These are phyloP conservation scores for Drosophila parabipectinata DNA, from an alignment of 1,140 invertebrate species.

Conservation along the genomic window DNA sequence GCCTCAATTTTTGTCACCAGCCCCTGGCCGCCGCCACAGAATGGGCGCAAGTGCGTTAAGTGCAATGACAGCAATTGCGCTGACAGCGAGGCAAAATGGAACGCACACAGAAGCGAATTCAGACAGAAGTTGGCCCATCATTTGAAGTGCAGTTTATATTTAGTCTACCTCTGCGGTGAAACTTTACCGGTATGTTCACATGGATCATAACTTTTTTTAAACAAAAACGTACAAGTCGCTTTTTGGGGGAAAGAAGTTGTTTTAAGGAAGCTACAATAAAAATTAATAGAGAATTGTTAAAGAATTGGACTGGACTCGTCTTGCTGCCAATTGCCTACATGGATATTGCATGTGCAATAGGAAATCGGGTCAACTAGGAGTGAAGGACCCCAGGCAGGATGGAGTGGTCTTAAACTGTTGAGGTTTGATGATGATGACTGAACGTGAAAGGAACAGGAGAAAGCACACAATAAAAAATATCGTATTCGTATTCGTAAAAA, in stretches of 20 bases:
- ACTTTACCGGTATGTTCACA: background rate
- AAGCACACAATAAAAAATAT: background rate
- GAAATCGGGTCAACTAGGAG: slow-evolving; percentile 65
- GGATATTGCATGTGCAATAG: slow-evolving; percentile 32
- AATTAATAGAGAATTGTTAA: background rate
- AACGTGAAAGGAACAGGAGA: background rate
- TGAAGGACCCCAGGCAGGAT: slow-evolving; percentile 25
- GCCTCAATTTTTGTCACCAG: background rate
- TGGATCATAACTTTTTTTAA: background rate
- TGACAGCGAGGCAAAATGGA: slow-evolving; percentile 72
- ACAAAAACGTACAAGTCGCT: background rate
- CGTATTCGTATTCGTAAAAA: no score
- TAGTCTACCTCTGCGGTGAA: slow-evolving; percentile 42
- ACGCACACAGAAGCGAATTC: slow-evolving; percentile 33
- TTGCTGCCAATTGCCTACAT: no score
- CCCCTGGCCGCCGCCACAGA: slow-evolving; percentile 4
- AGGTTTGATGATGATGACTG: background rate
- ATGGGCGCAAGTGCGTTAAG: slow-evolving; percentile 75
- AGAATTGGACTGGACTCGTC: background rate
- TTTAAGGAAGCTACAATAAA: background rate
- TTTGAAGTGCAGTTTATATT: slow-evolving; percentile 74
- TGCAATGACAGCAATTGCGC: slow-evolving; percentile 78
- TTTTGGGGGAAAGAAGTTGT: background rate
- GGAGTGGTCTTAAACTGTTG: background rate
- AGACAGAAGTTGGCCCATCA: slow-evolving; percentile 35